Base-by-base conservation (phyloP, 64 coral and sea anemone genomes). In the Stichodactyla mertensii region DNA sequence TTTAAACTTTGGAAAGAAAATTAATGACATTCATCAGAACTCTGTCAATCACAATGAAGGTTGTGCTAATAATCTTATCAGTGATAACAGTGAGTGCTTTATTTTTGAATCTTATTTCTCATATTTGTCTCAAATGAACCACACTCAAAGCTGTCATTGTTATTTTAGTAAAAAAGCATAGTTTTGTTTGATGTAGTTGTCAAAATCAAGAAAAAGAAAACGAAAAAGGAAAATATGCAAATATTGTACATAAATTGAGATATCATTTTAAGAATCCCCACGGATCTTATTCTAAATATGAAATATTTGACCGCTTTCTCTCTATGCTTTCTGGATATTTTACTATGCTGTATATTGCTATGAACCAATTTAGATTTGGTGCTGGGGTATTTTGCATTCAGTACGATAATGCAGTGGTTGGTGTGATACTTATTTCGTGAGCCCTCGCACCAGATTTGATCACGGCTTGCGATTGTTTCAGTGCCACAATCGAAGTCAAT, bases 241-340 rank as follows among this genome's bases (percentile, higher is more conserved):
- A 66, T 66, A 66, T 66, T 66, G 62, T 66, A 66, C 19, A 66
- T 66, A 66, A 66, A 1, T 66, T 66, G 18, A 66, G 22, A 66
- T 66, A 45, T 59, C 62, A 22, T 66, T 66, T 66, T 66, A 66
- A 66, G 62, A 66, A 66, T n/a, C 62, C 62, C 62, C 62, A n/a
- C 62, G 62, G 62, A n/a, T 66, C 62, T 66, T 66, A n/a, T 61
- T n/a, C 23, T 66, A n/a, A 66, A 66, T 66, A 22, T 20, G 9
- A 20, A 61, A 66, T 66, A 66, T 66, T 66, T n/a, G 62, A 5
- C 62, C 20, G 62, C 18, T 66, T 66, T 66, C 62, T 66, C 62
- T 66, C 18, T 66, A 66, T n/a, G n/a, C 22, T 66, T 61, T 66
- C 62, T n/a, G 19, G 62, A 66, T 66, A 66, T 66, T 66, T 66